A percentile compares a stretch with the other conserved stretches of the same genome.
These are phyloP conservation scores for Hapalemur alaotrensis DNA, from an alignment of 2,797 vertebrate species.

Conservation along the genomic window DNA sequence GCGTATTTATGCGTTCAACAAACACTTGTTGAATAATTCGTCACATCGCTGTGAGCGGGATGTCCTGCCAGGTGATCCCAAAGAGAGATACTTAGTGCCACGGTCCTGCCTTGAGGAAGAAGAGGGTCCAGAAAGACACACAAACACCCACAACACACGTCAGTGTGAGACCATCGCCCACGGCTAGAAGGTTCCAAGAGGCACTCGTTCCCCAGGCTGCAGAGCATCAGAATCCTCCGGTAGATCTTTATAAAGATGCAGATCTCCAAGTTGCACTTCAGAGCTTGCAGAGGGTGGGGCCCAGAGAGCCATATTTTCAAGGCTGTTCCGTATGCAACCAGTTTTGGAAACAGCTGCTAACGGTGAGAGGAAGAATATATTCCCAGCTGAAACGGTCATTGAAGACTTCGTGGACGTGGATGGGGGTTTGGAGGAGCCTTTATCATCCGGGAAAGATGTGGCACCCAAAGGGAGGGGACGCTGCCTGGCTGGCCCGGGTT, in stretches of 20 bases:
- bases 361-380: neutral
- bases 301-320: neutral
- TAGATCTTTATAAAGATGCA: neutral
- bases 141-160: neutral
- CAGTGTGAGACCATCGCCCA: rapidly evolving
- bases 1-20: neutral
- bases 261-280: neutral
- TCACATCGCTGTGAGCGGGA: neutral
- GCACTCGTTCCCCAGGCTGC: neutral
- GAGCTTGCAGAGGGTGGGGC: neutral
- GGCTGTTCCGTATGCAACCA: neutral
- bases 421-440: neutral
- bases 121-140: neutral
- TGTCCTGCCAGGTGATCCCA: neutral
- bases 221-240: neutral
- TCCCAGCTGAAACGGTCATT: neutral
- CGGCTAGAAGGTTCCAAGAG: neutral
- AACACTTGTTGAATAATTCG: neutral
- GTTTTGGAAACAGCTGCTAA: neutral
- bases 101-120: neutral
- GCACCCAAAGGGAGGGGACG: neutral
- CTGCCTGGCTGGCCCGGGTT: neutral
- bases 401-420: too few relatives aligned
- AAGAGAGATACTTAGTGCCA: neutral
- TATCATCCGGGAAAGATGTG: neutral